Conservation (phyloP, 2,797 vertebrate genomes). For the Lemur catta region DNA sequence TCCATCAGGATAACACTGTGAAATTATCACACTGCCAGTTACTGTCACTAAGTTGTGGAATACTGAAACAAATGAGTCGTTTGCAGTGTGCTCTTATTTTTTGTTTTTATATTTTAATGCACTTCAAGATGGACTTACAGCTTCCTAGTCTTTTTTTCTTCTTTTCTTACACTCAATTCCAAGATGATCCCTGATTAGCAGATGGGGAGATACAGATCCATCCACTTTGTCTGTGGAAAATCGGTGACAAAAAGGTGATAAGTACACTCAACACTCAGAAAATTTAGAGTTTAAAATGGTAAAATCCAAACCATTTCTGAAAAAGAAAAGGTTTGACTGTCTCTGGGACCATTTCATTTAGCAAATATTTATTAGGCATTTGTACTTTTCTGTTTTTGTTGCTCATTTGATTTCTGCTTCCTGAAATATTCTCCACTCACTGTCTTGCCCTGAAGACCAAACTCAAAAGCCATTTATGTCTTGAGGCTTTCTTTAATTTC, state of each 20-base stretch:
- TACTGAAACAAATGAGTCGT: constrained; percentile 63
- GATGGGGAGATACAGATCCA: background rate
- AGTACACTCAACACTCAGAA: background rate
- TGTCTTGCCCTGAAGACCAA: background rate
- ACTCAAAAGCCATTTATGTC: background rate
- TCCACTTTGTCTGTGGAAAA: background rate
- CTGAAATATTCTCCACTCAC: background rate
- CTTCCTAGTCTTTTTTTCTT: constrained; percentile 28
- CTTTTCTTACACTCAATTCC: constrained; percentile 5
- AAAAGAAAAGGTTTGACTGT: background rate
- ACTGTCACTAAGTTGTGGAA: constrained; percentile 66
- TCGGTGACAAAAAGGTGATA: background rate
- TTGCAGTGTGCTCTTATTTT: constrained; percentile 55
- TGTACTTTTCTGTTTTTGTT: background rate
- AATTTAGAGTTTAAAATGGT: background rate
- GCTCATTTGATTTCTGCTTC: background rate
- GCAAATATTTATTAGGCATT: constrained; percentile 15
- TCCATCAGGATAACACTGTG: constrained; percentile 73
- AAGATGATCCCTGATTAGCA: constrained; percentile 41
- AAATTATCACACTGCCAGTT: constrained; percentile 73
- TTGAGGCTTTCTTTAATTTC: background rate
- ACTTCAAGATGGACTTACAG: constrained; percentile 39
- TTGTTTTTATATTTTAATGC: constrained; percentile 12
- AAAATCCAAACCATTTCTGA: background rate
- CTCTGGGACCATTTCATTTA: background rate